Evolutionary conservation across 2,888 invertebrate species (phyloP).

Genomic region (Limenitis arthemis): DNA sequence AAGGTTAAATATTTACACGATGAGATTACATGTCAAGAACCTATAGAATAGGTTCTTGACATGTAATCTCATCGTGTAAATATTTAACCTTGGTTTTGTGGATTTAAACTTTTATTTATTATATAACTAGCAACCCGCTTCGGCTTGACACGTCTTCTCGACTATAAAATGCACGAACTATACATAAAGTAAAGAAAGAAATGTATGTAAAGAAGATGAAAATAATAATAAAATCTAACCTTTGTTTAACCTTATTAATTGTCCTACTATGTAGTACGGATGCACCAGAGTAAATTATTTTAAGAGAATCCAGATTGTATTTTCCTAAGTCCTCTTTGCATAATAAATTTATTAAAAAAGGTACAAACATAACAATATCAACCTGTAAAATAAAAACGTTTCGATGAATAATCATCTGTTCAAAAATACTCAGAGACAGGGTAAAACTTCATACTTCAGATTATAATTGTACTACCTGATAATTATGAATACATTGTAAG

Average conservation of each 20-base stretch:
- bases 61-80: too few relatives aligned
- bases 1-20: too few relatives aligned
- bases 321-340: constrained; percentile 37
- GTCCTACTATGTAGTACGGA: constrained; percentile 47
- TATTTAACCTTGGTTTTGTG: too few relatives aligned
- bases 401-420: neutral
- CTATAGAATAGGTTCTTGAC: too few relatives aligned
- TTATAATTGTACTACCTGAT: constrained; percentile 31
- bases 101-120: too few relatives aligned
- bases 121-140: too few relatives aligned
- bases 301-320: constrained; percentile 42
- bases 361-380: constrained; percentile 43
- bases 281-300: constrained; percentile 46
- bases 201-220: too few relatives aligned
- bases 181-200: too few relatives aligned
- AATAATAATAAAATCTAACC: constrained; percentile 28
- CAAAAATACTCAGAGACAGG: neutral
- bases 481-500: constrained; percentile 35
- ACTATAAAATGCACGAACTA: too few relatives aligned
- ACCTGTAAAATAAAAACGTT: constrained; percentile 34
- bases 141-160: too few relatives aligned
- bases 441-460: neutral
- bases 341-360: constrained; percentile 37
- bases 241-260: constrained; percentile 43
- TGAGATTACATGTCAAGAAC: too few relatives aligned